Conservation (phyloP, 1,140 invertebrate genomes). For the Batillaria attramentaria region DNA sequence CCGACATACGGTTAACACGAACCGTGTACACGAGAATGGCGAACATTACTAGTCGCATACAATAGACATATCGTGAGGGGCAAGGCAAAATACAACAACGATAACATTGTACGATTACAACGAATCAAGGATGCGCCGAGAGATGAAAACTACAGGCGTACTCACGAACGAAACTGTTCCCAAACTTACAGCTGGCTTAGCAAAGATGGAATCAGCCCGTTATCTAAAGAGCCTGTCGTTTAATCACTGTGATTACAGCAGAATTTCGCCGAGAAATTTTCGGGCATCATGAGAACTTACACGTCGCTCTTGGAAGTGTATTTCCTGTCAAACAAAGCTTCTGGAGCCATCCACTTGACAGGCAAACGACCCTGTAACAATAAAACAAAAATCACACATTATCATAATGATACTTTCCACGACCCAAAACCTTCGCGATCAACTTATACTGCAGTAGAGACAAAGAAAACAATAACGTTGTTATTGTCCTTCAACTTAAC, state of each 20-base stretch:
- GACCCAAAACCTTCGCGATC: neutral
- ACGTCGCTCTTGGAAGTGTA: constrained; percentile 73
- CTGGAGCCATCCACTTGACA: constrained; percentile 99
- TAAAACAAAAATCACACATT: neutral
- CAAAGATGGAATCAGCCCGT: neutral
- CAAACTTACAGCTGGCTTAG: neutral
- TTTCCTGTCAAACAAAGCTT: constrained; percentile 78
- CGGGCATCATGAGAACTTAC: constrained; percentile 77
- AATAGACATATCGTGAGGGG: no score
- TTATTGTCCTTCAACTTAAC: no score
- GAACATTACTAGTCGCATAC: no score
- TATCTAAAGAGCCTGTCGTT: no score
- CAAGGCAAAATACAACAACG: no score
- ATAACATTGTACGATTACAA: no score
- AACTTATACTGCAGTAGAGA: neutral
- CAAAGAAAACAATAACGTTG: neutral
- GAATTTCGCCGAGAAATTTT: neutral
- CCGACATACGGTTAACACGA: no score
- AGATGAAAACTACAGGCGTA: no score
- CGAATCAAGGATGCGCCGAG: no score
- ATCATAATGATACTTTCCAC: no score
- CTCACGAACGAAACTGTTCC: no score
- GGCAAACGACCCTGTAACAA: constrained; percentile 83
- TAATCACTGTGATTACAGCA: neutral
- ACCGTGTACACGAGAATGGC: no score